phyloP scores from a whole-genome alignment of 2,888 invertebrate species.

The Odiellus spinosus region DNA sequence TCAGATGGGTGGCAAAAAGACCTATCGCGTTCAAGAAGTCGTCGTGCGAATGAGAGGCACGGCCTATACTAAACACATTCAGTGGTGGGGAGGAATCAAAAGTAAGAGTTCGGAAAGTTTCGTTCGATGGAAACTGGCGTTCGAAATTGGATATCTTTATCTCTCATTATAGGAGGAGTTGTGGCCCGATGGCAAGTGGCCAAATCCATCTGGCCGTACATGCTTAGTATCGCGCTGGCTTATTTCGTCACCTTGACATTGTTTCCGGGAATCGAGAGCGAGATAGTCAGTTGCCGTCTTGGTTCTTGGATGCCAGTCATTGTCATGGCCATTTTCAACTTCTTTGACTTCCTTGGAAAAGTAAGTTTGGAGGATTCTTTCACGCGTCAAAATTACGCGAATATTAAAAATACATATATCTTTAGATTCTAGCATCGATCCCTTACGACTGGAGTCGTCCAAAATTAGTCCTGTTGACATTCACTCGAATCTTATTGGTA shows the following conservation, averaged over 20 bases:
- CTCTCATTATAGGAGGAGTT: slow-evolving; percentile 46
- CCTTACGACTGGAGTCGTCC: slow-evolving; percentile 68
- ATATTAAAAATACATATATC: not conserved
- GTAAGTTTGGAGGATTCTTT: slow-evolving; percentile 30
- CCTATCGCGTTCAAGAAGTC: slow-evolving; percentile 47
- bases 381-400: not conserved
- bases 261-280: slow-evolving; percentile 79
- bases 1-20: slow-evolving; percentile 5
- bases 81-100: slow-evolving; percentile 21
- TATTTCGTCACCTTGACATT: slow-evolving; percentile 77
- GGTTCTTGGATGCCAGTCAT: slow-evolving; percentile 82
- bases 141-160: too few species aligned
- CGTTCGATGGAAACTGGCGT: too few species aligned
- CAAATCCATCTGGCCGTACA: slow-evolving; percentile 70
- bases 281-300: slow-evolving; percentile 64
- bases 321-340: slow-evolving; percentile 74
- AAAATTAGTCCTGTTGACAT: slow-evolving; percentile 56
- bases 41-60: slow-evolving; percentile 43
- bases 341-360: slow-evolving; percentile 70
- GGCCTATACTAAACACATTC: slow-evolving; percentile 20
- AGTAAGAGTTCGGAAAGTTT: slow-evolving; percentile 14
- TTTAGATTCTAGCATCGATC: slow-evolving; percentile 55
- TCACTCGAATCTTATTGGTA: slow-evolving; percentile 53
- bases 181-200: slow-evolving; percentile 61
- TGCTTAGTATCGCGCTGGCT: slow-evolving; percentile 71